These are phyloP conservation scores for Drosophila saltans DNA, from an alignment of 1,140 invertebrate genomes.

Conservation along the genomic window DNA sequence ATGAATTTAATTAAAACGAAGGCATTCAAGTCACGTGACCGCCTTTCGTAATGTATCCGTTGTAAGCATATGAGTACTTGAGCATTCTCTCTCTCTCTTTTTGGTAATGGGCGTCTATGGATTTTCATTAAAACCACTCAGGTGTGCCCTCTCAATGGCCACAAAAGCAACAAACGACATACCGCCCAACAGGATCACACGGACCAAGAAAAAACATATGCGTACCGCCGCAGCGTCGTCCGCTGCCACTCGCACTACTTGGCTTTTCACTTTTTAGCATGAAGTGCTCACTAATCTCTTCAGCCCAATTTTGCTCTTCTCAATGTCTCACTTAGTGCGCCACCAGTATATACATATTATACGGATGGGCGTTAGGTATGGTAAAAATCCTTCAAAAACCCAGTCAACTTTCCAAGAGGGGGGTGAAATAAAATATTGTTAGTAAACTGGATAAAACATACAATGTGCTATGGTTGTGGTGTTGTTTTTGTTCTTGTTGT, in stretches of 20 bases:
- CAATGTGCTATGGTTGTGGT: constrained; percentile 7
- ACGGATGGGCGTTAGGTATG: no score
- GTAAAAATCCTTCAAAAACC: constrained; percentile 18
- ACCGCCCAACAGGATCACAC: constrained; percentile 37
- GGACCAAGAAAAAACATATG: constrained; percentile 75
- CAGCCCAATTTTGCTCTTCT: constrained; percentile 56
- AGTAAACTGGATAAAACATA: constrained; percentile 43
- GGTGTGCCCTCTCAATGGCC: constrained; percentile 59
- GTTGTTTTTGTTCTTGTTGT: neutral
- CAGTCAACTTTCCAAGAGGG: constrained; percentile 15
- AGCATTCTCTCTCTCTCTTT: constrained; percentile 20
- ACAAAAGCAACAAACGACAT: constrained; percentile 61
- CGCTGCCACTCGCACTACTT: constrained; percentile 80
- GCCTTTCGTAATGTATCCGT: constrained; percentile 78
- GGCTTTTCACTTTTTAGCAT: constrained; percentile 83
- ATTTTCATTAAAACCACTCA: constrained; percentile 74
- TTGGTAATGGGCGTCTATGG: constrained; percentile 46
- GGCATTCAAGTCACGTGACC: constrained; percentile 74
- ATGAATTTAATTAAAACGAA: constrained; percentile 82
- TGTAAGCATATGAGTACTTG: constrained; percentile 49
- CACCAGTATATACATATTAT: no score
- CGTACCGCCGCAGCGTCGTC: constrained; percentile 70
- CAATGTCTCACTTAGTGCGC: constrained; percentile 36
- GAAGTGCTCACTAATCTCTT: constrained; percentile 71
- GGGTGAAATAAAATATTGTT: constrained; percentile 35